Evolutionary conservation across 2,888 invertebrate genomes (phyloP).

Genomic region (Macrophya annulata): DNA sequence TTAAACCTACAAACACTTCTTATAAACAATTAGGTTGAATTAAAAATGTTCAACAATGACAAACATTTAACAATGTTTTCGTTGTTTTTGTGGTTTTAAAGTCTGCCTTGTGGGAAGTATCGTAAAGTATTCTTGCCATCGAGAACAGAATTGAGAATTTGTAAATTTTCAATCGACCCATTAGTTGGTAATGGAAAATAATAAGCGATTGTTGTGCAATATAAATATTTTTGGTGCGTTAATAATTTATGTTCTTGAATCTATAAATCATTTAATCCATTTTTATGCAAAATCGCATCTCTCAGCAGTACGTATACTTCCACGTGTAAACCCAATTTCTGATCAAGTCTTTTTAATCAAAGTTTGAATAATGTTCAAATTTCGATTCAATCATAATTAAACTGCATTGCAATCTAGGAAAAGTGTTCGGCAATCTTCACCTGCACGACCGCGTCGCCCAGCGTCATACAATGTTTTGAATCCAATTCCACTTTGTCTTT

Average conservation of each 20-base stretch:
- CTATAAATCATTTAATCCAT: not conserved
- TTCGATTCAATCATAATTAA: constrained; percentile 78
- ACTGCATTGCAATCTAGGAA: constrained; percentile 95
- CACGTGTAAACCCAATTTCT: constrained; percentile 23
- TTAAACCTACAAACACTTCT: constrained; percentile 36
- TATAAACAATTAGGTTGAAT: constrained; percentile 22
- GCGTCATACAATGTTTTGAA: constrained; percentile 93
- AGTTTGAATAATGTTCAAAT: constrained; percentile 31
- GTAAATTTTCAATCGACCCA: not conserved
- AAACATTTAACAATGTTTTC: constrained; percentile 6
- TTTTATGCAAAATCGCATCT: constrained; percentile 26
- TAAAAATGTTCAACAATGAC: not conserved
- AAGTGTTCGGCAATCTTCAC: constrained; percentile 92
- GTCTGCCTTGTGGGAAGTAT: constrained; percentile 42
- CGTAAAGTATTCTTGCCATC: not conserved
- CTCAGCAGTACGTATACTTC: constrained; percentile 26
- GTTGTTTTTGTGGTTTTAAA: not conserved
- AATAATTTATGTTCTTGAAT: constrained; percentile 46
- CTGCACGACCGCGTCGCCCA: constrained; percentile 91
- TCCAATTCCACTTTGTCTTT: constrained; percentile 86
- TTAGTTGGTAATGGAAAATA: not conserved
- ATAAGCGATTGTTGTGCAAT: constrained; percentile 38
- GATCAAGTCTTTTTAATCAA: constrained; percentile 21
- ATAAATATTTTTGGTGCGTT: constrained; percentile 52
- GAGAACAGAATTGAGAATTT: constrained; percentile 30